A percentile compares a stretch with the other conserved stretches of the same genome.
These are phyloP conservation scores for Schizothorax lantsangensis DNA, from an alignment of 2,797 vertebrate species.

Conservation along the genomic window DNA sequence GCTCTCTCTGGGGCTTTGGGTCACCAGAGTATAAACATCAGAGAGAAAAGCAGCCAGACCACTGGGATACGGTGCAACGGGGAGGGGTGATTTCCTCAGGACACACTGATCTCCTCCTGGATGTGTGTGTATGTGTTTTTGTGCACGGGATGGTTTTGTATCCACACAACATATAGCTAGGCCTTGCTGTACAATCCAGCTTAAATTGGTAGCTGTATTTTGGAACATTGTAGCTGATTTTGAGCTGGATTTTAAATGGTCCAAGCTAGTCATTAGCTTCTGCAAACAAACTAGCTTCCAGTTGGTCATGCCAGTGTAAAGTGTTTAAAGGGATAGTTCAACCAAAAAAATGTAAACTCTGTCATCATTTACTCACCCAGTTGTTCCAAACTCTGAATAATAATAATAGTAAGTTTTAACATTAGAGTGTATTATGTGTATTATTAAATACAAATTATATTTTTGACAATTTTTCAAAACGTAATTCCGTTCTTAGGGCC, in stretches of 20 bases:
- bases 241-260: conserved; percentile 20
- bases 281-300: background rate
- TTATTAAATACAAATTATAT: too few relatives aligned
- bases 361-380: too few relatives aligned
- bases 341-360: background rate
- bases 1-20: conserved; percentile 50
- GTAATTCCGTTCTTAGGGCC: too few relatives aligned
- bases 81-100: conserved; percentile 28
- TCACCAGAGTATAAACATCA: conserved; percentile 57
- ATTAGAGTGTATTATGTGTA: too few relatives aligned
- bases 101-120: conserved; percentile 3
- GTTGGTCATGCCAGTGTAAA: background rate
- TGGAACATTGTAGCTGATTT: background rate
- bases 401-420: background rate
- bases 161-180: background rate
- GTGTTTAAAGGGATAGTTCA: background rate
- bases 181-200: background rate
- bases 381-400: background rate
- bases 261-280: background rate
- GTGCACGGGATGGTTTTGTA: background rate
- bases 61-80: background rate
- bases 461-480: too few relatives aligned
- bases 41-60: conserved; percentile 41
- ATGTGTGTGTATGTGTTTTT: conserved; percentile 20
- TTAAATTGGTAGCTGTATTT: background rate